Percentiles rank a stretch among this genome's conserved stretches.
phyloP scores from a whole-genome alignment of 2,113 vertebrate species.

The Aythya baeri region DNA sequence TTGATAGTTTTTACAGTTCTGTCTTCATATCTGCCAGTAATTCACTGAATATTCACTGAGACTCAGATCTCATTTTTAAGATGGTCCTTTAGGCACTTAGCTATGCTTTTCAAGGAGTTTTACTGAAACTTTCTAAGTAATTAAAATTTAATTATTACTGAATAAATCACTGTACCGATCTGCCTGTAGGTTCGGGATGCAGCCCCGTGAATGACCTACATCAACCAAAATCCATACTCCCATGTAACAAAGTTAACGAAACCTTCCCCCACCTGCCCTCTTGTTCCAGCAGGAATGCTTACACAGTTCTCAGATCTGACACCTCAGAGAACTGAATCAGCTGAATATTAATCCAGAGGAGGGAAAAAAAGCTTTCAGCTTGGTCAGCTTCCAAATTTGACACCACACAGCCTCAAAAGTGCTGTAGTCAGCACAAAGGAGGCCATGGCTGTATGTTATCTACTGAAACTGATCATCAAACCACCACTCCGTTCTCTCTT shows the following conservation, averaged over 20 bases:
- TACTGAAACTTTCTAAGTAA: not conserved
- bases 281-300: not conserved
- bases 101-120: not conserved
- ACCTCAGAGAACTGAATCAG: not conserved
- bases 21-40: not conserved
- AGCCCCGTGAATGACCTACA: not conserved
- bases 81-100: not conserved
- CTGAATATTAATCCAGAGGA: not conserved
- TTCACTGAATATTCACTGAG: not conserved
- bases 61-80: not conserved
- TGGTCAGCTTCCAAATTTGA: not conserved
- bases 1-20: not conserved
- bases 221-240: not conserved
- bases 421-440: not conserved
- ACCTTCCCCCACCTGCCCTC: not conserved
- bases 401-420: not conserved
- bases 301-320: not conserved
- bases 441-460: not conserved
- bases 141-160: conserved; percentile 4
- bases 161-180: not conserved
- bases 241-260: not conserved
- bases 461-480: not conserved
- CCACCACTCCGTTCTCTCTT: not conserved
- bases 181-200: not conserved
- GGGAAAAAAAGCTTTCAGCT: not conserved